Evolutionary conservation across 2,113 vertebrate species (phyloP), one percentile per base, ranked within the genome.

Genomic region (Lucifuga dentata): DNA sequence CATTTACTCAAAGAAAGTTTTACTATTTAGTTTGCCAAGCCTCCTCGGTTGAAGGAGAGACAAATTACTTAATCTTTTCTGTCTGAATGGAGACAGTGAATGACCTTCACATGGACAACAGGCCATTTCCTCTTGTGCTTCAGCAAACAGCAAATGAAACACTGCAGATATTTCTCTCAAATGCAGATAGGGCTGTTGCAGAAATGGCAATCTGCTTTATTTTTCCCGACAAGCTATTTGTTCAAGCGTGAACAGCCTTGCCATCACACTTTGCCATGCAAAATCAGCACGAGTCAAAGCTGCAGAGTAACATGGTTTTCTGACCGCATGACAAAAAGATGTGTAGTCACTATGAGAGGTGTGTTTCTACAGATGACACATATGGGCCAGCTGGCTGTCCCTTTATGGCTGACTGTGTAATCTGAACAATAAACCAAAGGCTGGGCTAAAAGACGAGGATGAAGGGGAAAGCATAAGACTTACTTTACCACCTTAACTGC

Each of bases 101-200:
- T 70, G 62, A 56, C 45, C 20, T 56, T 39, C 16, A 58, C 20
- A 38, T 29, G 39, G 53, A 75, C 36, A 13, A 48, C 19, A 51
- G 52, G 48, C 20, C 23, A 43, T 32, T 50, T 46, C 51, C 61
- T 53, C 11, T 19, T 15, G 8, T 41, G 51, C 60, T 33, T 60
- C 29, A 71, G 58, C 53, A 68, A 73, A 68, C 67, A 66, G 26
- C 3, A 51, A 52, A 40, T 15, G 17, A 35, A 76, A 70, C 19
- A 33, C 1, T 38, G 16, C 5, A 44, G n/a, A 41, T 44, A 13
- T 0, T 45, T 57, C 41, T 51, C 56, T 49, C 32, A 44, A 63
- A 69, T 43, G 49, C 36, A 69, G 62, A 72, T 46, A 66, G 0
- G 6, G 15, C n/a, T 62, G 46, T 57, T 33, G 19, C 20, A 48